A percentile compares a stretch with the other conserved stretches of the same genome.
Conservation (phyloP, 2,113 vertebrate species). For the Lampris megalopsis region DNA sequence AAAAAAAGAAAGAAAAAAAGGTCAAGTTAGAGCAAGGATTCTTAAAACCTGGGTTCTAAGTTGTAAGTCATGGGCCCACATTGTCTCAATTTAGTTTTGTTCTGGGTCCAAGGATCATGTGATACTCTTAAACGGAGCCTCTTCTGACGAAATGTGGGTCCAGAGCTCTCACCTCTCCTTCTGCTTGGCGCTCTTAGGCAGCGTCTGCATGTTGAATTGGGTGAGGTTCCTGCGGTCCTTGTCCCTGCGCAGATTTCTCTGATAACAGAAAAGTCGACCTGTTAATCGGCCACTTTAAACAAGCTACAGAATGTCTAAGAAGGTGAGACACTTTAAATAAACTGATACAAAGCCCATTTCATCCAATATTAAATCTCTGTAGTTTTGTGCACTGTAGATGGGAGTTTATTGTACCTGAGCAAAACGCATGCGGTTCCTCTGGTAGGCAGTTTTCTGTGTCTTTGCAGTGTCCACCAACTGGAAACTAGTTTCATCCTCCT, state of each 20-base stretch:
- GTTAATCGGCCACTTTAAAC: neutral
- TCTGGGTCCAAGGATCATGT: neutral
- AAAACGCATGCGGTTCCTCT: slow-evolving; percentile 98
- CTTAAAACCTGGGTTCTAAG: neutral
- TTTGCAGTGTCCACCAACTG: slow-evolving; percentile 97
- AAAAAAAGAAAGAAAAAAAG: neutral
- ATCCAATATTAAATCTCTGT: neutral
- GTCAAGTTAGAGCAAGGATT: neutral
- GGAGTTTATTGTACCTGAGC: slow-evolving; percentile 86
- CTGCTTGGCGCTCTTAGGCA: slow-evolving; percentile 98
- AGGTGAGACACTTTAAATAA: neutral
- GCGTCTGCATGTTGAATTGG: slow-evolving; percentile 97
- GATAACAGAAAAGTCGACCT: slow-evolving; percentile 20
- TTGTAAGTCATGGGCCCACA: neutral
- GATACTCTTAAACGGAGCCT: neutral
- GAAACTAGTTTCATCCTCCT: slow-evolving; percentile 98
- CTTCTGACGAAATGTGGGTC: neutral
- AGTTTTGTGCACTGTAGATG: too few species aligned
- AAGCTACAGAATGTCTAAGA: too few species aligned
- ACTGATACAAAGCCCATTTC: neutral
- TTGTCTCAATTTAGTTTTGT: neutral
- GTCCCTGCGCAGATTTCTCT: slow-evolving; percentile 97
- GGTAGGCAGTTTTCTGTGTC: slow-evolving; percentile 97
- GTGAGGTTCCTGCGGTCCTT: slow-evolving; percentile 96
- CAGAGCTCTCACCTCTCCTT: slow-evolving; percentile 90